Evolutionary conservation across 1,140 invertebrate genomes (phyloP).

Genomic region (Antheraea pernyi): DNA sequence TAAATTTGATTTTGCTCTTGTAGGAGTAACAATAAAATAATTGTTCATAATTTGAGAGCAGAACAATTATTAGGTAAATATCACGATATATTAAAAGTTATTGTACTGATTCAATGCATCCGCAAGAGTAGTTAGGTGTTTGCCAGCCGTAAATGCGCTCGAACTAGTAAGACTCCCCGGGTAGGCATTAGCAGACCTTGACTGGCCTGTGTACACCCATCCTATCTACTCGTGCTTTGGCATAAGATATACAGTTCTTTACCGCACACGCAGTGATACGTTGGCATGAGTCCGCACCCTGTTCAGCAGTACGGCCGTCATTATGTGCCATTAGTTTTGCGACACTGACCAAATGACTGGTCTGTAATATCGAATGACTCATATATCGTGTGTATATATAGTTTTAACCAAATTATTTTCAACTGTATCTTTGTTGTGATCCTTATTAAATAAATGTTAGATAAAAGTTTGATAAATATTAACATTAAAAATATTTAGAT

Average conservation of each 20-base stretch:
- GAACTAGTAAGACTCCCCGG: conserved; percentile 54
- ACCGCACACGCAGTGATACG: conserved; percentile 19
- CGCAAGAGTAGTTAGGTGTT: conserved; percentile 41
- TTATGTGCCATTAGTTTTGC: conserved; percentile 79
- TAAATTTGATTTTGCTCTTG: too few relatives aligned
- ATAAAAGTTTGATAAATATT: too few relatives aligned
- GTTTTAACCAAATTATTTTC: conserved; percentile 44
- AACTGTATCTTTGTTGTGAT: not conserved
- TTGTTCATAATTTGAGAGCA: too few relatives aligned
- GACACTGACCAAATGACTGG: conserved; percentile 77
- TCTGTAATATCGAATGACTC: conserved; percentile 75
- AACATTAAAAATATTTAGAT: too few relatives aligned
- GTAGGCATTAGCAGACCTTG: conserved; percentile 67
- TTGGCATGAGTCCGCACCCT: conserved; percentile 47
- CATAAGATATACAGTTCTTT: conserved; percentile 38
- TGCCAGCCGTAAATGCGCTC: conserved; percentile 49
- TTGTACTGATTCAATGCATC: too few relatives aligned
- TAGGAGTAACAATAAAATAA: too few relatives aligned
- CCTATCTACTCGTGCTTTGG: conserved; percentile 15
- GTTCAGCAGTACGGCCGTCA: conserved; percentile 64
- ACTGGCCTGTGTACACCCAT: conserved; percentile 40
- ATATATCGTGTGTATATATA: conserved; percentile 65
- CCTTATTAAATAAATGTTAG: not conserved
- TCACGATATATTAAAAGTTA: too few relatives aligned
- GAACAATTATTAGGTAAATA: too few relatives aligned